These are phyloP conservation scores for Procavia capensis DNA, from an alignment of 2,113 vertebrate genomes.

Conservation along the genomic window DNA sequence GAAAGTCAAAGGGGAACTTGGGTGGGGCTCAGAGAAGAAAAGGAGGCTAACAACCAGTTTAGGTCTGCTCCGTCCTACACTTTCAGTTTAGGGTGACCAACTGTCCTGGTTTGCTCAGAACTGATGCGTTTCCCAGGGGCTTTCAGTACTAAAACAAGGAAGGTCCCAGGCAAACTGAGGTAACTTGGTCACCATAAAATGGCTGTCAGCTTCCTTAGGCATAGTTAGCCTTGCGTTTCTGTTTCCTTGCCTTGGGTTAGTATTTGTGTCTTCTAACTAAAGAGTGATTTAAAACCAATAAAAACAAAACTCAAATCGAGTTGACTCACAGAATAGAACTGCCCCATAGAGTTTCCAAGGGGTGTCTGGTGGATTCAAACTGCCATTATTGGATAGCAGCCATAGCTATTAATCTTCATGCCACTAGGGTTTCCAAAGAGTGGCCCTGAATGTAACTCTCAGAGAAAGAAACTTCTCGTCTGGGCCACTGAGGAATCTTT, in stretches of 20 bases:
- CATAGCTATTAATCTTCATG: too few relatives aligned
- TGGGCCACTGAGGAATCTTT: slow-evolving; percentile 26
- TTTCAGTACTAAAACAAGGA: slow-evolving; percentile 18
- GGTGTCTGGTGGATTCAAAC: too few relatives aligned
- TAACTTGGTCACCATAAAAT: neutral
- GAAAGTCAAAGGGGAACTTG: neutral
- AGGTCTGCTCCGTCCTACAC: neutral
- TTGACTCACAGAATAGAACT: too few relatives aligned
- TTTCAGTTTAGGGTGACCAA: neutral
- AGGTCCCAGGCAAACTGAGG: neutral
- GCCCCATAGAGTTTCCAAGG: too few relatives aligned
- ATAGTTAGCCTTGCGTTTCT: neutral
- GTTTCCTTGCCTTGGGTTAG: slow-evolving; percentile 23
- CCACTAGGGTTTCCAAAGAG: too few relatives aligned
- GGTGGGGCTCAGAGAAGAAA: neutral
- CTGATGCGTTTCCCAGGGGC: neutral
- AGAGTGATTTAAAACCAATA: neutral
- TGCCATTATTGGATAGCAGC: too few relatives aligned
- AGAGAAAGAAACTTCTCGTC: slow-evolving; percentile 48
- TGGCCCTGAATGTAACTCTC: neutral
- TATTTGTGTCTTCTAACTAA: slow-evolving; percentile 42
- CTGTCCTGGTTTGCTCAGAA: neutral
- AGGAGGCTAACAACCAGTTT: neutral
- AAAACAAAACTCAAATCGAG: too few relatives aligned
- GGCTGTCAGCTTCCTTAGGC: neutral